Evolutionary conservation across 2,888 invertebrate species (phyloP), one percentile per base, ranked within the genome.

Genomic region (Odontocerum albicorne): DNA sequence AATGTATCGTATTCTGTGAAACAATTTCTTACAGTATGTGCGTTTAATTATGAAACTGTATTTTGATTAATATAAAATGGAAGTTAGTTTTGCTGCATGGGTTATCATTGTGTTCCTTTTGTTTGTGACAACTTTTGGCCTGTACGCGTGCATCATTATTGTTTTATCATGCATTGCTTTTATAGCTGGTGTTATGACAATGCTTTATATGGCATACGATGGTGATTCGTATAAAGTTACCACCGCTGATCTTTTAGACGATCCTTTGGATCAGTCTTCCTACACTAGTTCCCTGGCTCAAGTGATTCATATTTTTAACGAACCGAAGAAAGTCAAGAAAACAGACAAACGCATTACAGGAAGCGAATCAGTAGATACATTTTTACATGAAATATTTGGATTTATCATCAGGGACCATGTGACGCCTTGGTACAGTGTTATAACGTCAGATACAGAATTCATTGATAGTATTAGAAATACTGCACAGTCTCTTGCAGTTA

Each of bases 341-440:
- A 43, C 32, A 51, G 82, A 83, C 65, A 73, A 66, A 62, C 72
- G 92, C 65, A 87, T 93, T 60, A 92, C 92, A 17, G 92, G 92
- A 19, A 90, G 92, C 65, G 88, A 87, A 65, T 81, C 89, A 22
- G 92, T 94, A 56, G 93, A 93, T 74, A 87, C 89, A 65, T 90
- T 89, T 64, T 77, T 93, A 45, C 91, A 91, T 73, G 87, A 92
- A 75, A 91, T 93, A 66, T 79, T 93, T 64, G 84, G 85, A 58
- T 90, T 87, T 62, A 82, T 91, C 47, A 80, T 92, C 46, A 80
- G 90, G 67, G 93, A 93, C 72, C 92, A 91, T 75, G 85, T 93
- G 39, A 83, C 85, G 60, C 84, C 87, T 1, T 88, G 88, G 88
- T 87, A 86, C 67, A 79, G 77, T 66, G 68, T 82, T 55, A 68